Base-by-base conservation (phyloP, 2,888 invertebrate species). In the Standfussiana lucernea region DNA sequence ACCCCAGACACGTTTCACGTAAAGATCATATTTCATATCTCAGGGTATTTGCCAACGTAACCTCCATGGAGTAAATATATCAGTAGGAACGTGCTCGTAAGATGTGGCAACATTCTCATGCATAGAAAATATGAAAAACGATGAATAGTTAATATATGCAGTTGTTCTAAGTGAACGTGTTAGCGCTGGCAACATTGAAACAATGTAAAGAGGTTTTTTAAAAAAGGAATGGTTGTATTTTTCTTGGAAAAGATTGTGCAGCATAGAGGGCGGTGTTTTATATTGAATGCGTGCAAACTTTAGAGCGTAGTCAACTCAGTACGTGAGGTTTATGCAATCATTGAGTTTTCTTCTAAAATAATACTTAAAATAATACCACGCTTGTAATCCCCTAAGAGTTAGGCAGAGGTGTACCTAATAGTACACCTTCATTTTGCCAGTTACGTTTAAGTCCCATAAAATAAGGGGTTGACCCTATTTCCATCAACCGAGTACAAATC, bases 121-220 rank as follows among this genome's bases (percentile, higher is more conserved):
- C 89, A 87, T 87, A 87, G 80, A 87, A 81, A 83, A 87, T 87
- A 88, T 87, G 83, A 82, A 80, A 83, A 83, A 89, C 80, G 79
- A 80, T 89, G 83, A 83, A 87, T 89, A 86, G 40, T 77, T 88
- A 88, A 88, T 78, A 81, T 74, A 77, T 86, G 76, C 87, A 85
- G 82, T 68, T 74, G 72, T 80, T 76, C 42, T 71, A 72, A 76
- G 69, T 72, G 76, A 75, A 76, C 80, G 71, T 77, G 81, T 79
- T 84, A 75, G 64, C 75, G 37, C 45, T 70, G 69, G 59, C 45
- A 42, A 78, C 72, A 75, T 86, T 82, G 83, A 80, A 78, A 86
- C 62, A 61, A 66, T 70, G 50, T 61, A 72, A n/a, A 65, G 37
- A n/a, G 73, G 45, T 66, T 75, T 45, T 73, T 74, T 66, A 13